Conservation (phyloP, 2,888 invertebrate species). For the Anoplius nigerrimus region DNA sequence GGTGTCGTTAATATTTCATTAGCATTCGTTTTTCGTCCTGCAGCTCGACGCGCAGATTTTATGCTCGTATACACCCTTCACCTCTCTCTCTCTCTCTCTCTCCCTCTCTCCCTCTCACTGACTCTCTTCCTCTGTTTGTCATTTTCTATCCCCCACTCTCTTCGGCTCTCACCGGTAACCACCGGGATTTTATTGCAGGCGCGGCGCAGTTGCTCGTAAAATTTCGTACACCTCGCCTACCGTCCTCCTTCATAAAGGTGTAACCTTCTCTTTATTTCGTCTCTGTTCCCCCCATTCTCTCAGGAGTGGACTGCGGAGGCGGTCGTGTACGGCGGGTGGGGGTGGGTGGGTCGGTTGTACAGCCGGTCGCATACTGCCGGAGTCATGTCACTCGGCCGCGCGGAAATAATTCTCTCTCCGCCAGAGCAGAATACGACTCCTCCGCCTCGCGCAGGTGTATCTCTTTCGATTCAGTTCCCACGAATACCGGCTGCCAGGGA, state of each 20-base stretch:
- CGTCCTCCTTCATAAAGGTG: no score
- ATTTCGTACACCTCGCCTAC: constrained; percentile 15
- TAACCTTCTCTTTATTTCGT: constrained; percentile 38
- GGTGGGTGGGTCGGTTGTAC: no score
- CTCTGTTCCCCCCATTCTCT: constrained; percentile 21
- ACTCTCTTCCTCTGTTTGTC: background rate
- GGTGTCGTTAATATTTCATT: constrained; percentile 69
- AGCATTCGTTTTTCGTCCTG: constrained; percentile 64
- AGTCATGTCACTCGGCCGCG: no score
- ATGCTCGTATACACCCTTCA: constrained; percentile 30
- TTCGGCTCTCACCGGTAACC: constrained; percentile 25
- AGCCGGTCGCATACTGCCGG: no score
- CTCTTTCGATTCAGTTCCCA: no score
- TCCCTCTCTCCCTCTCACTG: background rate
- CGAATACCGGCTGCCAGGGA: no score
- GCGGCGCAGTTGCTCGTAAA: constrained; percentile 46
- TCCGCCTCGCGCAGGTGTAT: no score
- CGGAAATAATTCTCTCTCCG: no score
- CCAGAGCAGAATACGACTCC: no score
- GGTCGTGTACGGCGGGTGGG: no score
- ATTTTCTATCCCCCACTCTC: constrained; percentile 32
- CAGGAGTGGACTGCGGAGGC: no score
- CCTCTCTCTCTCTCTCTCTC: background rate
- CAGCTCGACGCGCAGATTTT: constrained; percentile 57
- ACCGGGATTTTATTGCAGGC: constrained; percentile 27